phyloP scores from a whole-genome alignment of 2,113 vertebrate genomes.

The Synchiropus splendidus region DNA sequence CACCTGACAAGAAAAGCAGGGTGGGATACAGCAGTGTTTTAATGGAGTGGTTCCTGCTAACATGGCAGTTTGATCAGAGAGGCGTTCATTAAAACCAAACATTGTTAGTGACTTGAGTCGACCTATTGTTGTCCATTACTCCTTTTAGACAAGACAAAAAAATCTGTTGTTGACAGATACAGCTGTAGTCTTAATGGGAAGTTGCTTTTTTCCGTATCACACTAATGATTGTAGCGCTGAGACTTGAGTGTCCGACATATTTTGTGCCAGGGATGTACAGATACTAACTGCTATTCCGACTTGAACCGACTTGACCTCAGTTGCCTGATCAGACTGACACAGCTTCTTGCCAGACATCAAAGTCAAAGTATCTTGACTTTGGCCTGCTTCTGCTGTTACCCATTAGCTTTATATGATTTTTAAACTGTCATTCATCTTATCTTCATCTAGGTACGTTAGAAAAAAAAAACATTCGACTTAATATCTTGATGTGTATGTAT shows the following conservation, averaged over 20 bases:
- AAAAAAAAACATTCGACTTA: too few species aligned
- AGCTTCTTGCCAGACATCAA: too few species aligned
- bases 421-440: too few species aligned
- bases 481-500: too few species aligned
- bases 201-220: too few species aligned
- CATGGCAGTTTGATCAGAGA: conserved; percentile 43
- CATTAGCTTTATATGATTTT: too few species aligned
- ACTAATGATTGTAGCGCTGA: too few species aligned
- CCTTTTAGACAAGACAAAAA: too few species aligned
- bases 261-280: conserved; percentile 3
- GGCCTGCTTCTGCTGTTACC: conserved; percentile 5
- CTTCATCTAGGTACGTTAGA: too few species aligned
- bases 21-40: conserved; percentile 35
- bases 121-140: conserved; percentile 5
- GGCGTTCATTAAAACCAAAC: background rate
- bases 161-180: too few species aligned
- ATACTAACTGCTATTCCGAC: conserved; percentile 5
- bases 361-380: conserved; percentile 9
- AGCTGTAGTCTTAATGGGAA: too few species aligned
- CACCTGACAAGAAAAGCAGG: conserved; percentile 57
- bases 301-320: conserved; percentile 5
- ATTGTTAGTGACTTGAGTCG: background rate
- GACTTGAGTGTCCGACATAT: too few species aligned
- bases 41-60: conserved; percentile 54
- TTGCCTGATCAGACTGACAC: conserved; percentile 8